Evolutionary conservation across 2,797 vertebrate genomes (phyloP), one percentile per base, ranked within the genome.

Genomic region (Phrynocephalus forsythii): DNA sequence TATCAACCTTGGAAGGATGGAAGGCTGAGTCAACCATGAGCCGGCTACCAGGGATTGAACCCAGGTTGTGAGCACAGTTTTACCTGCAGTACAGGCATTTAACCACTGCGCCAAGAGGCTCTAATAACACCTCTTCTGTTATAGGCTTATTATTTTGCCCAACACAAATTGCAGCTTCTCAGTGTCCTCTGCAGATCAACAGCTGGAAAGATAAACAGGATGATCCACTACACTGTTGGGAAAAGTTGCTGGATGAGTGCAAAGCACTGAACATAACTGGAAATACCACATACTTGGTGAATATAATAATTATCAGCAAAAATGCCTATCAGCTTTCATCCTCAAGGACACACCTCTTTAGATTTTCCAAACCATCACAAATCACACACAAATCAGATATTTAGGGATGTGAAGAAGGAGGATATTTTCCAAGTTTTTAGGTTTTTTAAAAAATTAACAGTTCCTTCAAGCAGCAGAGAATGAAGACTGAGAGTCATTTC

Each of bases 391-490:
- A 82, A 44, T 68, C 6, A 56, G n/a, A 4, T 20, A 3, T 79
- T 56, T 38, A 67, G 7, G 33, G 7, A 18, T 44, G 18, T 8
- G 79, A 67, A 16, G 26, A 3, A 11, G 22, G 16, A 33, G 22
- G 16, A 33, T 52, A 76, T 81, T 44, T 85, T 24, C 44, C n/a
- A 87, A 26, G 6, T 44, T 73, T 22, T 67, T 26, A 18, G 24
- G 18, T 66, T 82, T 66, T 82, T 82, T 38, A 8, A 75, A 73
- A 28, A 67, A 81, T 26, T 77, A n/a, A 30, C 72, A 83, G 6
- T 26, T n/a, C 11, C 7, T 68, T 52, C 77, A 69, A 87, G 28
- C 28, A 87, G 22, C 38, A 82, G 60, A 77, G 71, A 87, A 77
- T 77, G 26, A 38, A 56, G 60, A 66, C 76, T 44, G 80, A 33